A percentile compares a stretch with the other conserved stretches of the same genome.
phyloP scores from a whole-genome alignment of 1,140 invertebrate genomes.

The Nymphalis io region DNA sequence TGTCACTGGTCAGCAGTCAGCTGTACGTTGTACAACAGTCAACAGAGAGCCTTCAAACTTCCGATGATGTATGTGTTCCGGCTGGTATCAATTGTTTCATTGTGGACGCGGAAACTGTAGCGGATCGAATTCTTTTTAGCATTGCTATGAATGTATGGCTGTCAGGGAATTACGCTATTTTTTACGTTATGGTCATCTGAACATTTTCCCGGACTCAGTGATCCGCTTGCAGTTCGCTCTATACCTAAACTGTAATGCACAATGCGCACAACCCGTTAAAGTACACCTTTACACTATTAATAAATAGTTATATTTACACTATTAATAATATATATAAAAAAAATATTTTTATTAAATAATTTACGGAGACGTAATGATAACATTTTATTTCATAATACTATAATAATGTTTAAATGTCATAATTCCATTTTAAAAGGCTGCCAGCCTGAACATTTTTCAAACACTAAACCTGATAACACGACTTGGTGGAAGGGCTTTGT shows the following conservation, averaged over 20 bases:
- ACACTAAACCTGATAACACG: too few relatives aligned
- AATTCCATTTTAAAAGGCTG: too few relatives aligned
- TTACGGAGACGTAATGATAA: too few relatives aligned
- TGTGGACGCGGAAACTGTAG: slow-evolving; percentile 42
- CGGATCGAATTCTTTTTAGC: slow-evolving; percentile 39
- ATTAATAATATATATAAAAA: too few relatives aligned
- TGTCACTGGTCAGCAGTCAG: slow-evolving; percentile 57
- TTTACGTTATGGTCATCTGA: slow-evolving; percentile 1
- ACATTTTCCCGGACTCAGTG: slow-evolving; percentile 15
- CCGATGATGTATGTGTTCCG: slow-evolving; percentile 68
- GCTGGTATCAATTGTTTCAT: slow-evolving; percentile 46
- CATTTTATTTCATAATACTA: too few relatives aligned
- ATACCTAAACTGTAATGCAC: background rate
- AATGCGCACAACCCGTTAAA: too few relatives aligned
- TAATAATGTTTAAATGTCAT: too few relatives aligned
- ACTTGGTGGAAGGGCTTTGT: too few relatives aligned
- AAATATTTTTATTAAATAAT: too few relatives aligned
- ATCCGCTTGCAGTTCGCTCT: background rate
- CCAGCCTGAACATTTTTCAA: too few relatives aligned
- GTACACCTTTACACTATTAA: too few relatives aligned
- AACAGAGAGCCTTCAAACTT: slow-evolving; percentile 52
- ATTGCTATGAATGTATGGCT: slow-evolving; percentile 28
- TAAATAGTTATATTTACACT: too few relatives aligned
- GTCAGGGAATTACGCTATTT: slow-evolving; percentile 34
- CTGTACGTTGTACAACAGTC: slow-evolving; percentile 31